Base-by-base conservation (phyloP, 23 tunicate species). In the Styela clava region DNA sequence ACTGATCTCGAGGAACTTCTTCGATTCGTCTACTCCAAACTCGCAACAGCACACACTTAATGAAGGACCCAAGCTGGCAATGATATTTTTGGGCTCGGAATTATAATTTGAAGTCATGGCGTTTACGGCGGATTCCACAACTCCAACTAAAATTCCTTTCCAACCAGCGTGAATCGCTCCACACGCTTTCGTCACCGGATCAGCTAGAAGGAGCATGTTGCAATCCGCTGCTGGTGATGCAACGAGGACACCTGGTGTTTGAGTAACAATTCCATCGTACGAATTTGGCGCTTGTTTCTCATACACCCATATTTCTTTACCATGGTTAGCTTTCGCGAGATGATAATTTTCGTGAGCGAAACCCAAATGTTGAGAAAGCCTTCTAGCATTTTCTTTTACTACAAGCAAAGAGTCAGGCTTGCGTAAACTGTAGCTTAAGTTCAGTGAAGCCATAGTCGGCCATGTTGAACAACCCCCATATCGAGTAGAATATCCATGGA, bases 151-250 rank as follows among this genome's bases (percentile, higher is more conserved):
- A 77, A 91, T 85, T 19, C 97, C 97, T 79, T 91, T 91, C 97
- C 97, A 91, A 1, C 97, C 97, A 24, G 97, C 97, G 82, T 91
- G 97, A 63, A 88, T 84, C 34, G 97, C 97, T 12, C 97, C 97
- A 77, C 97, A 91, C 51, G 85, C 69, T 25, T 82, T 72, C 1
- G 87, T 71, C 19, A 78, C 76, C 24, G 90, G 87, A 64, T 91
- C 97, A 62, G 85, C 87, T 35, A 91, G 83, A 35, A 91, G 32
- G 19, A 91, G 16, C 82, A 91, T 91, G 87, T 91, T 91, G 67
- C 97, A 91, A 82, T 91, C 97, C 22, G 97, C 97, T 20, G 91
- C 97, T 1, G 97, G 97, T 34, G 97, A 87, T 63, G 97, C 97
- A 0, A 91, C 79, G 24, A 64, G 35, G 0, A 91, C 82, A 18